Percentiles rank a stretch among this genome's conserved stretches.
phyloP scores from a whole-genome alignment of 2,888 invertebrate genomes.

The Drosophila picticornis region DNA sequence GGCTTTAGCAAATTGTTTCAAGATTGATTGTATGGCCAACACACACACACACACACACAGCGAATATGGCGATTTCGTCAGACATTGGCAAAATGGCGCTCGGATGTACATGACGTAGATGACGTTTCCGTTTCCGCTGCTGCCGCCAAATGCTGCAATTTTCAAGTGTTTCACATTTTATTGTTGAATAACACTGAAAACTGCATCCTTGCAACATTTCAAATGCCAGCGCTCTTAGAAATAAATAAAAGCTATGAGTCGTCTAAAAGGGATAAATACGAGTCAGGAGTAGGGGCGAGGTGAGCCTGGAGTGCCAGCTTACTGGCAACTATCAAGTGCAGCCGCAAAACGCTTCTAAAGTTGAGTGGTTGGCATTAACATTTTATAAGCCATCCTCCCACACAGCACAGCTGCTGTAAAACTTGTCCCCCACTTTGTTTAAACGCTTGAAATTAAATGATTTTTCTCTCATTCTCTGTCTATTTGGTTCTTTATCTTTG shows the following conservation, averaged over 20 bases:
- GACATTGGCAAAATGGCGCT: conserved; percentile 53
- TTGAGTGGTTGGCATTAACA: conserved; percentile 71
- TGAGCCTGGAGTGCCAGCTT: not conserved
- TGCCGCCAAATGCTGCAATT: conserved; percentile 50
- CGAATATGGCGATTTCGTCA: conserved; percentile 48
- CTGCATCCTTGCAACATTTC: conserved; percentile 14
- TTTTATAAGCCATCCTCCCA: conserved; percentile 46
- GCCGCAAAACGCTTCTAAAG: conserved; percentile 70
- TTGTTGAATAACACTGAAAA: conserved; percentile 45
- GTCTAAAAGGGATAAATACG: conserved; percentile 7
- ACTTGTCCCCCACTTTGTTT: conserved; percentile 49
- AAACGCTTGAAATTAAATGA: conserved; percentile 57
- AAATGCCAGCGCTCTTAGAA: conserved; percentile 41
- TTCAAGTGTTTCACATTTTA: conserved; percentile 64
- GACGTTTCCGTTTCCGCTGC: conserved; percentile 82
- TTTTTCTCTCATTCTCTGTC: conserved; percentile 5
- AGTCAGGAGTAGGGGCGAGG: not conserved
- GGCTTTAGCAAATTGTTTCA: conserved; percentile 70
- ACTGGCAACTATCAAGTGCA: conserved; percentile 54
- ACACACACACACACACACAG: conserved; percentile 24
- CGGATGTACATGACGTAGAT: conserved; percentile 81
- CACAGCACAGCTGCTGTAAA: conserved; percentile 6
- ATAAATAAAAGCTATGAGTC: conserved; percentile 46
- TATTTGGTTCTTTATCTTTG: conserved; percentile 42
- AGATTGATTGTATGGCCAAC: conserved; percentile 79